These are phyloP conservation scores for Cyrtonyx montezumae DNA, from an alignment of 2,113 vertebrate species.

Conservation along the genomic window DNA sequence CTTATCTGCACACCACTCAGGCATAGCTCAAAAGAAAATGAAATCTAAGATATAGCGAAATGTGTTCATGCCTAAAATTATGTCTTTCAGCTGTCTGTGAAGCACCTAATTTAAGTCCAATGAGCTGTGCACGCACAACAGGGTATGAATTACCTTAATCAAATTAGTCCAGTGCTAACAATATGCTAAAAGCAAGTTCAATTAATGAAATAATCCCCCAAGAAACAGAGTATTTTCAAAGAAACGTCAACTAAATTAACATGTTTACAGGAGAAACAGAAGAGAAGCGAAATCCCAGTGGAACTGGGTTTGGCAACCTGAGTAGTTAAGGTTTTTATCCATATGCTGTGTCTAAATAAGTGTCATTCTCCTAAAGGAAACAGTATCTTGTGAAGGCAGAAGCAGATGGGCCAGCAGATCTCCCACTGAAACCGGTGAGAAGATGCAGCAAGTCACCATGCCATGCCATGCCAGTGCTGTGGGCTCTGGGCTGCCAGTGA, in stretches of 20 bases:
- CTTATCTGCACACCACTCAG: not conserved
- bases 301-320: not conserved
- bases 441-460: constrained; percentile 2
- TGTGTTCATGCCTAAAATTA: constrained; percentile 21
- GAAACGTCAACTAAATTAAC: constrained; percentile 25
- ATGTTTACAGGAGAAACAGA: not conserved
- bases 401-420: not conserved
- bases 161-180: constrained; percentile 48
- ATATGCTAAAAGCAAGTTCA: constrained; percentile 13
- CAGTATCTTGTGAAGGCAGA: constrained; percentile 23
- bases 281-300: not conserved
- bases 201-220: constrained; percentile 32
- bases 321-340: not conserved
- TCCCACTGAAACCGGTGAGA: not conserved
- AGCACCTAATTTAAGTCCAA: constrained; percentile 55
- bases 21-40: constrained; percentile 5
- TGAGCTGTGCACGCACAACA: constrained; percentile 19
- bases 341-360: not conserved
- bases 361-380: constrained; percentile 42
- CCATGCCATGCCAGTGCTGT: not conserved
- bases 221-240: constrained; percentile 32
- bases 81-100: constrained; percentile 25
- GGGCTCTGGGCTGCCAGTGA: constrained; percentile 29
- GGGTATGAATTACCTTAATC: constrained; percentile 21
- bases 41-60: constrained; percentile 16